Percentiles rank a stretch among this genome's conserved stretches.
These are phyloP conservation scores for Phainopepla nitens DNA, from an alignment of 2,113 vertebrate genomes.

Conservation along the genomic window DNA sequence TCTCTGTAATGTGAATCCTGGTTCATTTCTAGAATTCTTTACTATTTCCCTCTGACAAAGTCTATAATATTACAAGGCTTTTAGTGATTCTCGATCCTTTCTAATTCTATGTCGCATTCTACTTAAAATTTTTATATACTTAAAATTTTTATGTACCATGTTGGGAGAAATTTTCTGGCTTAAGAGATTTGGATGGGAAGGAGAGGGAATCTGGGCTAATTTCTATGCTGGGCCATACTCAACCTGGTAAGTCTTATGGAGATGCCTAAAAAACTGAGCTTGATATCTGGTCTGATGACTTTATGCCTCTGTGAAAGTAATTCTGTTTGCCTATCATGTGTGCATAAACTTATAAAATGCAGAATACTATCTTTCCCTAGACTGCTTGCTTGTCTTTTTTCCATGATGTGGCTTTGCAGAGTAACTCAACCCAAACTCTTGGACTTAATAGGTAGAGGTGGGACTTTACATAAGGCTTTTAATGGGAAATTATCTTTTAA, in stretches of 20 bases:
- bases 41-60: not conserved
- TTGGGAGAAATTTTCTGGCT: not conserved
- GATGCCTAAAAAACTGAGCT: not conserved
- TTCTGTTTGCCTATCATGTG: not conserved
- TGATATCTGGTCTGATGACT: not conserved
- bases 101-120: not conserved
- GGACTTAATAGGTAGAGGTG: not conserved
- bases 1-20: fast-evolving
- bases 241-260: not conserved
- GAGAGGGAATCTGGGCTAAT: not conserved
- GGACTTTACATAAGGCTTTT: not conserved
- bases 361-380: not conserved
- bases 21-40: not conserved
- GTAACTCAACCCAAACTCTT: not conserved
- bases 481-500: constrained; percentile 12
- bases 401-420: not conserved
- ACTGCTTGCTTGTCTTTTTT: not conserved
- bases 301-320: not conserved
- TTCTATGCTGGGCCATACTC: not conserved
- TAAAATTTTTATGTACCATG: not conserved
- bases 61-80: not conserved
- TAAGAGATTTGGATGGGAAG: not conserved
- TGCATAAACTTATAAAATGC: not conserved
- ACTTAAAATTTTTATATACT: not conserved
- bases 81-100: not conserved